Evolutionary conservation across 2,797 vertebrate genomes (phyloP).

Genomic region (Arctocebus calabarensis): DNA sequence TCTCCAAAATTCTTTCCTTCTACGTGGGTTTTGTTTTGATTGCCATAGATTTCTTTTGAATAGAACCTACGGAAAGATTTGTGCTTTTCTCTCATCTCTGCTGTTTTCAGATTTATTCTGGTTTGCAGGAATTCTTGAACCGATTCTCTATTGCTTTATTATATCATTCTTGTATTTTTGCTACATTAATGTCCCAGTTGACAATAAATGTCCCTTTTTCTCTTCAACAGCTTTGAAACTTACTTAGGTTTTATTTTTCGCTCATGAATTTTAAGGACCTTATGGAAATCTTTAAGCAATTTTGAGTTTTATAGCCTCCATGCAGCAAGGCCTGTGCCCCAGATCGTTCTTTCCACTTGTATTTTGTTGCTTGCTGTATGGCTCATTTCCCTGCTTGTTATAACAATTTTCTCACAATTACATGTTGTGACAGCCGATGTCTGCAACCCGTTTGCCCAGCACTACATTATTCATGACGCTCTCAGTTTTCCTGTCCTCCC

Average conservation of each 20-base stretch:
- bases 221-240: constrained; percentile 14
- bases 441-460: not conserved
- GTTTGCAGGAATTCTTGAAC: not conserved
- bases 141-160: not conserved
- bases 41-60: not conserved
- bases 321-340: too few relatives aligned
- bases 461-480: not conserved
- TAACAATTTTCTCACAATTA: not conserved
- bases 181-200: not conserved
- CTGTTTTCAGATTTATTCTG: constrained; percentile 26
- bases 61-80: not conserved
- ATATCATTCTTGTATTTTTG: not conserved
- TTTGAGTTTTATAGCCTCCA: not conserved
- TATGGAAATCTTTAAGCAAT: not conserved
- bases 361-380: not conserved
- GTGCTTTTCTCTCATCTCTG: not conserved
- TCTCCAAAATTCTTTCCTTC: not conserved
- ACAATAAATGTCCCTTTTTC: not conserved
- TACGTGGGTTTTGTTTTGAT: not conserved
- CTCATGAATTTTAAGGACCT: constrained; percentile 6
- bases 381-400: not conserved
- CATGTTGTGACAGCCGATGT: not conserved
- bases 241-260: not conserved
- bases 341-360: constrained; percentile 6
- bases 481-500: not conserved